Evolutionary conservation across 2,888 invertebrate genomes (phyloP).

Genomic region (Parasteatoda lunata): DNA sequence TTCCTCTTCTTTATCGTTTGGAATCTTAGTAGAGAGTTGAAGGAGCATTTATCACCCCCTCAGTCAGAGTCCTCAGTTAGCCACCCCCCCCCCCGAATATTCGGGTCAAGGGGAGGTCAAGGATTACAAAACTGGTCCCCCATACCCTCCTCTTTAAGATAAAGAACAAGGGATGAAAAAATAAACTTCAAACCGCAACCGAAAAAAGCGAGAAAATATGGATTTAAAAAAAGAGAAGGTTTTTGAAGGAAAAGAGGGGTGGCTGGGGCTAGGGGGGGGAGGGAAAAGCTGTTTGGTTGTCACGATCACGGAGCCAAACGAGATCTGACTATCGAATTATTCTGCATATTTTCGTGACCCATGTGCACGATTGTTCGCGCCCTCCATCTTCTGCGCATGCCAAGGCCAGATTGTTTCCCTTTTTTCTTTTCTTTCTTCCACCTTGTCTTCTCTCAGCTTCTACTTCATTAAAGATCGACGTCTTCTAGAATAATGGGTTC

Average conservation of each 20-base stretch:
- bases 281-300: constrained; percentile 28
- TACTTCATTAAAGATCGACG: constrained; percentile 23
- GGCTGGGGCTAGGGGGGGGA: neutral
- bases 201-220: constrained; percentile 4
- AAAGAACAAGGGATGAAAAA: constrained; percentile 1
- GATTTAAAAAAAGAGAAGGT: constrained; percentile 8
- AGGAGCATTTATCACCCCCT: constrained; percentile 14
- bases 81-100: constrained; percentile 35
- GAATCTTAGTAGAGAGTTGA: neutral
- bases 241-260: neutral
- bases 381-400: neutral
- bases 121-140: constrained; percentile 54
- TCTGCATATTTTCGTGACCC: constrained; percentile 56
- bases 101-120: constrained; percentile 27
- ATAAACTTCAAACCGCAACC: constrained; percentile 8
- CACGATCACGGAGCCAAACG: constrained; percentile 5
- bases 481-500: neutral
- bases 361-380: constrained; percentile 55
- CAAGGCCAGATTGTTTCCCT: constrained; percentile 23
- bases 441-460: neutral
- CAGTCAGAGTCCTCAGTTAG: neutral
- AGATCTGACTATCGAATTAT: constrained; percentile 44
- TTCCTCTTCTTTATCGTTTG: constrained; percentile 18
- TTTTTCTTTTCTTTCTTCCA: neutral
- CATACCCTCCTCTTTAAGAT: neutral